phyloP scores from a whole-genome alignment of 2,888 invertebrate species.

The Macrophya annulata region DNA sequence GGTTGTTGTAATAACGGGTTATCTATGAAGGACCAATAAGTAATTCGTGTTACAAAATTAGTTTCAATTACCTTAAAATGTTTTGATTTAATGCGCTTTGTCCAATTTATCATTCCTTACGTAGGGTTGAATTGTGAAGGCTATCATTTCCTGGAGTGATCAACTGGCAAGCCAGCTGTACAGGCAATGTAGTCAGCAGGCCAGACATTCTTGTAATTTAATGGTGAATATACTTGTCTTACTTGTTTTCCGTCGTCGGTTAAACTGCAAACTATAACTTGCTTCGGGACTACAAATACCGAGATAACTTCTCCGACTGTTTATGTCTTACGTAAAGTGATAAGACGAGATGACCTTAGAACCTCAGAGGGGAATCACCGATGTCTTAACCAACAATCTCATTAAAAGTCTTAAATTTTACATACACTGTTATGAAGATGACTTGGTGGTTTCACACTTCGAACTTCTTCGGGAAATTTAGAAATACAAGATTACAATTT shows the following conservation, averaged over 20 bases:
- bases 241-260: not conserved
- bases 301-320: not conserved
- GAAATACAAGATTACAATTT: not conserved
- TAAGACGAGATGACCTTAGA: conserved; percentile 1
- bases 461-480: too few relatives aligned
- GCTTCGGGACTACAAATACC: not conserved
- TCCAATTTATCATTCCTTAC: not conserved
- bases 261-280: not conserved
- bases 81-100: not conserved
- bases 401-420: not conserved
- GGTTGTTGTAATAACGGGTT: not conserved
- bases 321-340: not conserved
- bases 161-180: conserved; percentile 33
- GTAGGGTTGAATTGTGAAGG: not conserved
- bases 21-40: not conserved
- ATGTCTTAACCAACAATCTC: not conserved
- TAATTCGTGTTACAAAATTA: not conserved
- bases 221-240: not conserved
- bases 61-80: not conserved
- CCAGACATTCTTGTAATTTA: not conserved
- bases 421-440: not conserved
- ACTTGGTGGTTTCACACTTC: too few relatives aligned
- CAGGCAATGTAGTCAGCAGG: conserved; percentile 9
- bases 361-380: not conserved
- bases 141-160: not conserved